phyloP scores from a whole-genome alignment of 2,797 vertebrate species.

The Naso thynnoides region DNA sequence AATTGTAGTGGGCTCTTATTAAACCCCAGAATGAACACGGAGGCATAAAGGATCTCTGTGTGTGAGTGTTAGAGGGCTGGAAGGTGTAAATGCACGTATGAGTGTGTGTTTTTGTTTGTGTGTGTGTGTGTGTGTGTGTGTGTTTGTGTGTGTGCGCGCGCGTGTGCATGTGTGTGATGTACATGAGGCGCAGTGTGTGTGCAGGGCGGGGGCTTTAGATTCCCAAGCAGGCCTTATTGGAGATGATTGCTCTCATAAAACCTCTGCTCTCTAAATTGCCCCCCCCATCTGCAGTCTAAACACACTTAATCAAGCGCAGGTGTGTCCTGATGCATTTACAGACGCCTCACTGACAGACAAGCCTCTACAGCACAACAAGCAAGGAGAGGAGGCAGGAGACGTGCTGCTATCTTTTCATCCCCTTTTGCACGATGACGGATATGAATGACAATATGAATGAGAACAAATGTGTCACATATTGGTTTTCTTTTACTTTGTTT shows the following conservation, averaged over 20 bases:
- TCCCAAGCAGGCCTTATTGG: slow-evolving; percentile 81
- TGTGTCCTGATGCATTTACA: slow-evolving; percentile 75
- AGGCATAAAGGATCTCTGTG: slow-evolving; percentile 57
- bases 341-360: slow-evolving; percentile 62
- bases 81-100: slow-evolving; percentile 47
- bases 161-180: slow-evolving; percentile 51
- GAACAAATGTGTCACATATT: slow-evolving; percentile 59
- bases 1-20: slow-evolving; percentile 77
- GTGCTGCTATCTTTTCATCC: slow-evolving; percentile 40
- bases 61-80: slow-evolving; percentile 35
- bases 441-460: slow-evolving; percentile 55
- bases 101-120: slow-evolving; percentile 44
- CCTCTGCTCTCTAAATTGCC: slow-evolving; percentile 82
- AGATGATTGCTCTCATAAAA: slow-evolving; percentile 86
- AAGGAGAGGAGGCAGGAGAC: slow-evolving; percentile 30
- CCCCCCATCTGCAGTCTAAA: slow-evolving; percentile 78
- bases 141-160: slow-evolving; percentile 36
- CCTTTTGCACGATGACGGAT: slow-evolving; percentile 42
- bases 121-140: slow-evolving; percentile 41
- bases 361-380: slow-evolving; percentile 34
- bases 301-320: slow-evolving; percentile 83
- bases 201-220: slow-evolving; percentile 74
- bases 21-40: slow-evolving; percentile 66
- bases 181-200: slow-evolving; percentile 62
- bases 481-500: slow-evolving; percentile 59